Conservation (phyloP, 2,113 vertebrate genomes). For the Microtus ochrogaster region DNA sequence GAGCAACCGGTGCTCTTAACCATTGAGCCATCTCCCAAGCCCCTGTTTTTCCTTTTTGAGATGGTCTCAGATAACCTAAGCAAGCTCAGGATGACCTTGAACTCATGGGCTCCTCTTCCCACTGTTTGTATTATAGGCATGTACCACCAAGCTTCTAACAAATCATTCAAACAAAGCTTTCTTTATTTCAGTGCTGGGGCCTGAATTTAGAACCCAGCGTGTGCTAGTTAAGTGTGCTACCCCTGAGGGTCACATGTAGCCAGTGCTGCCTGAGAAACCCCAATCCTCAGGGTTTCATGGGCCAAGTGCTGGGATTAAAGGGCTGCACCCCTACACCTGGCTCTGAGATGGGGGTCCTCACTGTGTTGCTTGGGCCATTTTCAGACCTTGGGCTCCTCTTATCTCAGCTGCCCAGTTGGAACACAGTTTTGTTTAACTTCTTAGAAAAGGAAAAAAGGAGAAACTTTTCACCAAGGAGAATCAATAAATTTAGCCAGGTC, state of each 20-base stretch:
- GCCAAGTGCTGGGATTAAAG: no score
- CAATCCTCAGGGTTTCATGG: not conserved
- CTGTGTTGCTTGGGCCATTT: not conserved
- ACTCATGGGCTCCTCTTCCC: no score
- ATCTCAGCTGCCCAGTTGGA: not conserved
- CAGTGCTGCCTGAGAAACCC: not conserved
- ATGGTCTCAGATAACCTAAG: no score
- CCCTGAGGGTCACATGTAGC: not conserved
- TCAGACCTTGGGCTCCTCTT: not conserved
- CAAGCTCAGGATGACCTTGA: no score
- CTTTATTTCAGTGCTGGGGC: not conserved
- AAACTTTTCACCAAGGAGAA: constrained; percentile 19
- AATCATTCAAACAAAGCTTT: not conserved
- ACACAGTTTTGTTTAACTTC: constrained; percentile 1
- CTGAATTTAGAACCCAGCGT: not conserved
- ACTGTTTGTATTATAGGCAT: no score
- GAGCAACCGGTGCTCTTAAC: no score
- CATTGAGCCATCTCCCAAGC: no score
- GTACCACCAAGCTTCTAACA: no score
- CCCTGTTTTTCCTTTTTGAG: not conserved
- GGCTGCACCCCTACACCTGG: not conserved
- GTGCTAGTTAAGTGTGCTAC: not conserved
- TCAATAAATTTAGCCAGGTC: not conserved
- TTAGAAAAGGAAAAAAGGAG: not conserved
- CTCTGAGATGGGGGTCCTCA: not conserved